Evolutionary conservation across 2,888 invertebrate species (phyloP).

Genomic region (Pasiphila rectangulata): DNA sequence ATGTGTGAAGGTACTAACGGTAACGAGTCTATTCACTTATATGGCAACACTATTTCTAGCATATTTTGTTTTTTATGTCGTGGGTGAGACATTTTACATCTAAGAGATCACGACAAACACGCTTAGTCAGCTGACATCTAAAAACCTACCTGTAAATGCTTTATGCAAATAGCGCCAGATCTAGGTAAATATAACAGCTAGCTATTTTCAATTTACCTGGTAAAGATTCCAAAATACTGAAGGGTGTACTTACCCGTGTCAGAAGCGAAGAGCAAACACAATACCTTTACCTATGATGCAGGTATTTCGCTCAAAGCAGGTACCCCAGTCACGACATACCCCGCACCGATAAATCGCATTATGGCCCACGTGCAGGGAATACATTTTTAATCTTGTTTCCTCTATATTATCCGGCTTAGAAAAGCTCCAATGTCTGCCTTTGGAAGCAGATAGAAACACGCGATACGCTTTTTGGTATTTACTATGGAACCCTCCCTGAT

Average conservation of each 20-base stretch:
- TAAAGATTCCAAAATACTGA: neutral
- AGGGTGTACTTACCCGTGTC: slow-evolving; percentile 26
- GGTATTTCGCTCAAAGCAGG: slow-evolving; percentile 46
- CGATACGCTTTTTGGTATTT: slow-evolving; percentile 7
- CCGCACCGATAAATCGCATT: slow-evolving; percentile 77
- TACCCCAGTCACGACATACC: slow-evolving; percentile 71
- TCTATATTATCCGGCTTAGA: slow-evolving; percentile 70
- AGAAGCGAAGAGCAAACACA: slow-evolving; percentile 39
- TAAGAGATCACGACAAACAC: no score
- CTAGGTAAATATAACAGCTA: no score
- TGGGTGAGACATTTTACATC: no score
- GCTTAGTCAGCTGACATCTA: no score
- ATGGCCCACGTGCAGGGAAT: slow-evolving; percentile 76
- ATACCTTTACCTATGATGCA: slow-evolving; percentile 49
- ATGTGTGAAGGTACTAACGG: no score
- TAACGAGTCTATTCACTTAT: no score
- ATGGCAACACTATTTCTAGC: no score
- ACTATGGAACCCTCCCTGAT: slow-evolving; percentile 18
- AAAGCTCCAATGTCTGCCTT: slow-evolving; percentile 46
- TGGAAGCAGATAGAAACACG: slow-evolving; percentile 34
- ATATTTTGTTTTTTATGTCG: no score
- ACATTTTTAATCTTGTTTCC: slow-evolving; percentile 80
- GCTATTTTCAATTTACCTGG: neutral
- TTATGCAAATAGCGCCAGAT: no score
- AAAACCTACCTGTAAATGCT: no score